These are phyloP conservation scores for Dendroctonus valens DNA, from an alignment of 1,140 invertebrate species.

Conservation along the genomic window DNA sequence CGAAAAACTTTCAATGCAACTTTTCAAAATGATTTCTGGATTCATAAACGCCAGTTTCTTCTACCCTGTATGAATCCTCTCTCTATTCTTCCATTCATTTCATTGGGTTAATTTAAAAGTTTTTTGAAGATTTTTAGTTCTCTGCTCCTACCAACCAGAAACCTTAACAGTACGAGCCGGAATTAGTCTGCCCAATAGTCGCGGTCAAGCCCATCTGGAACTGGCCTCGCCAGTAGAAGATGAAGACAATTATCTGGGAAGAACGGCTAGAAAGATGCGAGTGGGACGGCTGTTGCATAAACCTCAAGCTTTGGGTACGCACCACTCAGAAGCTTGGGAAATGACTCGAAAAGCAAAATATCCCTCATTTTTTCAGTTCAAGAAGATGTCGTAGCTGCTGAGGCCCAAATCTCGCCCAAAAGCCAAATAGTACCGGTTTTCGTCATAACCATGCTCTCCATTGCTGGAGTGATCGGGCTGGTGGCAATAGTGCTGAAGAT, in stretches of 20 bases:
- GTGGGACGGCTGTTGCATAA: slow-evolving; percentile 37
- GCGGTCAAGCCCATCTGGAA: slow-evolving; percentile 39
- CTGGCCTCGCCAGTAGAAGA: slow-evolving; percentile 29
- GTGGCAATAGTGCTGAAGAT: slow-evolving; percentile 41
- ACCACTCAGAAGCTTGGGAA: too few relatives aligned
- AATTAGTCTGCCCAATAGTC: slow-evolving; percentile 57
- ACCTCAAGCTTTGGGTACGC: slow-evolving; percentile 44
- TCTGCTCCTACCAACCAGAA: slow-evolving; percentile 77
- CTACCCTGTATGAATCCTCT: too few relatives aligned
- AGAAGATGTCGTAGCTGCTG: slow-evolving; percentile 25
- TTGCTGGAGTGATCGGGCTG: slow-evolving; percentile 44
- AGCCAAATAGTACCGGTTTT: slow-evolving; percentile 43
- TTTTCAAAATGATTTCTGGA: not conserved
- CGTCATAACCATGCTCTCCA: slow-evolving; percentile 43
- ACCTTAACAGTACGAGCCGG: slow-evolving; percentile 75
- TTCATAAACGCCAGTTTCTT: too few relatives aligned
- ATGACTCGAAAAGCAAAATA: not conserved
- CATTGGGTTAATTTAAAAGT: too few relatives aligned
- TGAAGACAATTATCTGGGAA: slow-evolving; percentile 34
- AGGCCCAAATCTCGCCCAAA: slow-evolving; percentile 13
- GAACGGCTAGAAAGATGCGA: slow-evolving; percentile 34
- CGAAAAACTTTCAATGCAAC: too few relatives aligned
- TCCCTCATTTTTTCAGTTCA: slow-evolving; percentile 34
- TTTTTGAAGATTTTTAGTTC: slow-evolving; percentile 63
- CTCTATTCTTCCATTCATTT: too few relatives aligned